These are phyloP conservation scores for Cirrhinus mrigala DNA, from an alignment of 2,797 vertebrate genomes.

Conservation along the genomic window DNA sequence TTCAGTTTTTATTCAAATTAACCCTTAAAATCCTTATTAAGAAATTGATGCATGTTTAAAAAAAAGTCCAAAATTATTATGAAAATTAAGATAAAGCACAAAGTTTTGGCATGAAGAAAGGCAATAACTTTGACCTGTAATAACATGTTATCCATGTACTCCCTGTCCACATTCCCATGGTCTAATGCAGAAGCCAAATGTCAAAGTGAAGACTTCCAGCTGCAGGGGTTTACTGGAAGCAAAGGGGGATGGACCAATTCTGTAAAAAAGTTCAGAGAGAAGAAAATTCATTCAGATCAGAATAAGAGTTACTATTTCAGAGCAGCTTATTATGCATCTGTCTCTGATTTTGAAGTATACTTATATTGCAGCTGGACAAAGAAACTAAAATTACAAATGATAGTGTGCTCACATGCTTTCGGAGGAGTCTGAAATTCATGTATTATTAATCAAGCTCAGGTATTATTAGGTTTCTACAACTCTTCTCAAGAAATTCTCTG, in stretches of 20 bases:
- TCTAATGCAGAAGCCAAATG: conserved; percentile 40
- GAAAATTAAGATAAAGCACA: background rate
- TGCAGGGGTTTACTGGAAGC: conserved; percentile 60
- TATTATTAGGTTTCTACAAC: background rate
- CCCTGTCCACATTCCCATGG: conserved; percentile 24
- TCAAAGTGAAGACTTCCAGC: conserved; percentile 58
- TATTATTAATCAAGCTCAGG: background rate
- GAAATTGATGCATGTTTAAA: background rate
- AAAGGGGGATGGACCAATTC: conserved; percentile 25
- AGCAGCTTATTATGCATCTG: background rate
- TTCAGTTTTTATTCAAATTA: background rate
- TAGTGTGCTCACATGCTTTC: background rate
- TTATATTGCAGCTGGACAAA: background rate
- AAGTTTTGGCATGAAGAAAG: background rate
- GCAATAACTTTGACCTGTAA: background rate
- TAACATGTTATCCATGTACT: background rate
- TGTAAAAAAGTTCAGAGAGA: background rate
- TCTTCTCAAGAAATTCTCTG: background rate
- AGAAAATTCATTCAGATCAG: background rate
- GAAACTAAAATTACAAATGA: background rate
- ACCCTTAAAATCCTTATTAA: background rate
- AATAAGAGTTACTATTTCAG: conserved; percentile 10
- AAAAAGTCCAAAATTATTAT: background rate
- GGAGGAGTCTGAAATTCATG: background rate
- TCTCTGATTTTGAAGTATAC: background rate